Percentiles rank a stretch among this genome's conserved stretches.
Evolutionary conservation across 2,113 vertebrate genomes (phyloP).

Genomic region (Ammodramus savannarum): DNA sequence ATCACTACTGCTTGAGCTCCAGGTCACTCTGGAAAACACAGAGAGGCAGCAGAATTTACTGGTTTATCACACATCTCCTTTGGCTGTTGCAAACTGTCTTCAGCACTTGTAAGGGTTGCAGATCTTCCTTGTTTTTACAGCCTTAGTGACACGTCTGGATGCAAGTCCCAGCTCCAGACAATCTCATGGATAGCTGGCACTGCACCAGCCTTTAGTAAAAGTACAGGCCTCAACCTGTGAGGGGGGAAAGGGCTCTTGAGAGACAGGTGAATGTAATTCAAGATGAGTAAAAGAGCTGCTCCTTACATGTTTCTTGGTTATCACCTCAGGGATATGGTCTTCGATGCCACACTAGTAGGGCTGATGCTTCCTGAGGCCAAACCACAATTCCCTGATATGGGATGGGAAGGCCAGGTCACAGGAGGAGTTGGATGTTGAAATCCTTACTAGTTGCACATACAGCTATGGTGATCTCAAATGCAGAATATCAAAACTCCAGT

Average conservation of each 20-base stretch:
- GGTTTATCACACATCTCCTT: not conserved
- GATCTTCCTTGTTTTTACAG: not conserved
- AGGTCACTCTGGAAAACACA: not conserved
- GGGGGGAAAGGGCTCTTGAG: not conserved
- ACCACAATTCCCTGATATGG: not conserved
- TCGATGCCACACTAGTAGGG: not conserved
- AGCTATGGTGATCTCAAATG: not conserved
- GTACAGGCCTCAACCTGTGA: not conserved
- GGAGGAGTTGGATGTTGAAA: not conserved
- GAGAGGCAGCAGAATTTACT: not conserved
- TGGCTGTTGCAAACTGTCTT: not conserved
- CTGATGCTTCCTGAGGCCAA: not conserved
- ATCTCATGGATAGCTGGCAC: not conserved
- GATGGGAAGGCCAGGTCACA: not conserved
- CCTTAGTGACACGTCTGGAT: rapidly evolving
- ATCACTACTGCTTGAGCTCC: not conserved
- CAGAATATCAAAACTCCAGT: not conserved
- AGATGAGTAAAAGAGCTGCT: not conserved
- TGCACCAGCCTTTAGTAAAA: not conserved
- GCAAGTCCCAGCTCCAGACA: not conserved
- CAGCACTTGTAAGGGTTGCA: not conserved
- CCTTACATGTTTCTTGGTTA: not conserved
- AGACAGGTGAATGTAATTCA: not conserved
- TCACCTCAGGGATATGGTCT: not conserved
- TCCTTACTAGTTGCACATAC: not conserved